Percentiles rank a stretch among this genome's conserved stretches.
Conservation (phyloP, 2,113 vertebrate species). For the Saiga tatarica region DNA sequence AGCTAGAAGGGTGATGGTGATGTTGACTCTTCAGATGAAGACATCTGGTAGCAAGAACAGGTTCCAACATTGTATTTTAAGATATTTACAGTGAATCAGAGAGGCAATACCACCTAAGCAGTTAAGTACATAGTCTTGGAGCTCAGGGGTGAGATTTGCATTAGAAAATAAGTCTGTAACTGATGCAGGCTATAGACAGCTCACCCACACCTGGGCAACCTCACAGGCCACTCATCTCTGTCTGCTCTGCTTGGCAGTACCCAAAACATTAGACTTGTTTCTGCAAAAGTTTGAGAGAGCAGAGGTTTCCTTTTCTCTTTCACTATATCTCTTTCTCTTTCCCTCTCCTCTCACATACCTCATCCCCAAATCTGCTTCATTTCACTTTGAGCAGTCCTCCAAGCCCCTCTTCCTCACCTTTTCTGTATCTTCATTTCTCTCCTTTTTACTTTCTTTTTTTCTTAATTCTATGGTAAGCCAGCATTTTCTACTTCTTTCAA, state of each 20-base stretch:
- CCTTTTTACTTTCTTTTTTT: background rate
- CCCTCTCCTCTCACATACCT: no score
- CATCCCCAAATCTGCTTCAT: accelerated
- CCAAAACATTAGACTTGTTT: background rate
- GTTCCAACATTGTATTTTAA: background rate
- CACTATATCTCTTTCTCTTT: background rate
- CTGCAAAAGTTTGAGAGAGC: background rate
- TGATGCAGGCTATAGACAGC: background rate
- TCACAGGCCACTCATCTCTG: no score
- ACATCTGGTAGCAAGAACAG: no score
- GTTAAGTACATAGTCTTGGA: background rate
- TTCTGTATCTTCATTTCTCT: background rate
- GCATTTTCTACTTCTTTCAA: background rate
- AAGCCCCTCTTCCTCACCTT: background rate
- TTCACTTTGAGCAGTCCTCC: background rate
- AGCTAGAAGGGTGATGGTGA: accelerated
- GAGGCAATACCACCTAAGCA: background rate
- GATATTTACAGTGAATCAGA: background rate
- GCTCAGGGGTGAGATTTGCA: background rate
- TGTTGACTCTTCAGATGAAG: background rate
- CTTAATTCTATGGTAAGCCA: background rate
- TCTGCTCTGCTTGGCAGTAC: background rate
- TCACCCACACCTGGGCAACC: accelerated
- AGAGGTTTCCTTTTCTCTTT: background rate
- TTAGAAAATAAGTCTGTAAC: background rate